phyloP scores from a whole-genome alignment of 2,888 invertebrate species.

The Lumbricus terrestris region DNA sequence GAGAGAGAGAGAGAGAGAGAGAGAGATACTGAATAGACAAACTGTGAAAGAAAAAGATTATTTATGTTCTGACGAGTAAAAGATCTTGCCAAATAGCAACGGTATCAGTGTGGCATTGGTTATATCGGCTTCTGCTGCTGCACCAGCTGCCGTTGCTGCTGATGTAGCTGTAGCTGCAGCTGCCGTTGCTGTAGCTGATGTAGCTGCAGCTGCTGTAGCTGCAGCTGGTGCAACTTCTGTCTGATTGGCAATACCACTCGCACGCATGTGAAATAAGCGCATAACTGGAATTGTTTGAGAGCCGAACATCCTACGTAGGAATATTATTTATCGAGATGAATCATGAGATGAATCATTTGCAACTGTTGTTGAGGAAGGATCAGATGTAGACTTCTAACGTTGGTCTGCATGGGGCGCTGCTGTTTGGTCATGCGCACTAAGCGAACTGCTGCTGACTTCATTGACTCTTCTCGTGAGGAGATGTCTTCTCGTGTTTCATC shows the following conservation, averaged over 20 bases:
- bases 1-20: no score
- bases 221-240: not conserved
- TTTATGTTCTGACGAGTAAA: not conserved
- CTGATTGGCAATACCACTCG: not conserved
- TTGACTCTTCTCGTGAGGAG: constrained; percentile 9
- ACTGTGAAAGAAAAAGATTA: not conserved
- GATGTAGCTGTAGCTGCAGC: no score
- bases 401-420: not conserved
- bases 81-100: not conserved
- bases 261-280: not conserved
- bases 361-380: no score
- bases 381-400: not conserved
- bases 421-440: not conserved
- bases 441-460: not conserved
- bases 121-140: not conserved
- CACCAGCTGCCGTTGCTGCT: no score
- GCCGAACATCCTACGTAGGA: not conserved
- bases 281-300: not conserved
- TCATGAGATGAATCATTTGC: not conserved
- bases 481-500: no score
- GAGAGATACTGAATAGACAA: not conserved
- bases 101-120: not conserved
- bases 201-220: no score
- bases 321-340: not conserved
- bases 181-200: no score